Evolutionary conservation across 2,888 invertebrate species (phyloP), one percentile per base, ranked within the genome.

Genomic region (Hyposoter didymator): DNA sequence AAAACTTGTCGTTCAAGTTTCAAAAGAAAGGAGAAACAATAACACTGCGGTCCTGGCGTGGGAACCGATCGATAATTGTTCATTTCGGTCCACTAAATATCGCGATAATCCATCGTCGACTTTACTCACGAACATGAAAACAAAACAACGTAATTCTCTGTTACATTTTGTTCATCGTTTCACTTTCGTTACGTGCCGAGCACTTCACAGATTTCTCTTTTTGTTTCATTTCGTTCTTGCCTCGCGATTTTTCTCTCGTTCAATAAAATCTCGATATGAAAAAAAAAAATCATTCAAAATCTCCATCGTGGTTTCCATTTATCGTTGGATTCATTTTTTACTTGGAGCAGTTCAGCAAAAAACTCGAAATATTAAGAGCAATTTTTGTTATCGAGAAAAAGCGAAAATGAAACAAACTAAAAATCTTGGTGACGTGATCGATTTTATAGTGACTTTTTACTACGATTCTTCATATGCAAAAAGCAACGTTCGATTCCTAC

Each of bases 391-490:
- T 22, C 86, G 8, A 59, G 22, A 6, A 28, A 59, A 59, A 28
- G 8, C 59, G 39, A 39, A 28, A 55, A 55, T 55, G 22, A 55
- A 55, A 28, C 22, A 28, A 55, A 86, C 85, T 85, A 86, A 87
- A 88, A 83, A 82, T 89, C 84, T 84, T 88, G 90, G 90, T 39
- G 88, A 87, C 88, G 89, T 90, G 89, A 89, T 89, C 88, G 85
- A 89, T 90, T 90, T 91, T 89, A 84, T 90, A 90, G 90, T 90
- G 87, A 91, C 88, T 90, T 91, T 91, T 91, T 90, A 90, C 90
- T 90, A 90, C 90, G 87, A 88, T 90, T 90, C 86, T 90, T 90
- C 69, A 90, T 87, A 87, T 88, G 87, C 85, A 89, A 91, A 92
- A 90, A 88, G 87, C 87, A 80, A 87, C 87, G 87, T 87, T 90